Conservation (phyloP, 2,797 vertebrate genomes). For the Sebastes elongatus region DNA sequence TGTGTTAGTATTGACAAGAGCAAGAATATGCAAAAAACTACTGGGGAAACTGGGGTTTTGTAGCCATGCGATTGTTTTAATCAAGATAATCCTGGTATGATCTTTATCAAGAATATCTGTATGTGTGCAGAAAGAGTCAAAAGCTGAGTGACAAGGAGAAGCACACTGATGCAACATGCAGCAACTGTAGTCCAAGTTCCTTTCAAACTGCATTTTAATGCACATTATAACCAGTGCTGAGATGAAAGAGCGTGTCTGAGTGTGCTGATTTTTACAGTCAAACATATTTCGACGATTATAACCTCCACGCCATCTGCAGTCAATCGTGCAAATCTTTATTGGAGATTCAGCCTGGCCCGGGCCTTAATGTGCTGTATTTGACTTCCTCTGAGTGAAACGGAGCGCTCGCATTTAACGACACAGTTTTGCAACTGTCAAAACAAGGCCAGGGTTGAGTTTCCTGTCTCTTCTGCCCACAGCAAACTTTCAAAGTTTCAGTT, state of each 20-base stretch:
- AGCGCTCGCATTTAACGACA: slow-evolving; percentile 23
- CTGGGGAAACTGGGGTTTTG: background rate
- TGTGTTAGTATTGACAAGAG: background rate
- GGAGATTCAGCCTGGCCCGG: background rate
- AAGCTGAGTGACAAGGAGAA: slow-evolving; percentile 18
- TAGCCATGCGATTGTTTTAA: background rate
- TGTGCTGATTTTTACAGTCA: slow-evolving; percentile 8
- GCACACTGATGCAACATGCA: slow-evolving; percentile 68
- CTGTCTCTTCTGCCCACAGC: slow-evolving; percentile 53
- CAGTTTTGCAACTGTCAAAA: slow-evolving; percentile 72
- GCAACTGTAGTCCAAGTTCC: slow-evolving; percentile 41
- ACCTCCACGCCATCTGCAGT: background rate
- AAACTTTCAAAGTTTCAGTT: slow-evolving; percentile 53
- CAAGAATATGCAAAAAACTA: background rate
- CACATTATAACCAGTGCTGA: background rate
- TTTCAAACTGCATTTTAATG: slow-evolving; percentile 8
- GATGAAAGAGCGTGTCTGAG: background rate
- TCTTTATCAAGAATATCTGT: background rate
- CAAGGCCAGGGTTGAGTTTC: slow-evolving; percentile 61
- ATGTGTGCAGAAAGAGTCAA: background rate
- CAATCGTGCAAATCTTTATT: background rate
- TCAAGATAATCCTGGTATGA: background rate
- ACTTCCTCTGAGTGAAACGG: slow-evolving; percentile 54
- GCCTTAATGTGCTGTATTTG: background rate
- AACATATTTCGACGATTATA: background rate